Evolutionary conservation across 2,888 invertebrate genomes (phyloP), one percentile per base, ranked within the genome.

Genomic region (Acholoe squamosa): DNA sequence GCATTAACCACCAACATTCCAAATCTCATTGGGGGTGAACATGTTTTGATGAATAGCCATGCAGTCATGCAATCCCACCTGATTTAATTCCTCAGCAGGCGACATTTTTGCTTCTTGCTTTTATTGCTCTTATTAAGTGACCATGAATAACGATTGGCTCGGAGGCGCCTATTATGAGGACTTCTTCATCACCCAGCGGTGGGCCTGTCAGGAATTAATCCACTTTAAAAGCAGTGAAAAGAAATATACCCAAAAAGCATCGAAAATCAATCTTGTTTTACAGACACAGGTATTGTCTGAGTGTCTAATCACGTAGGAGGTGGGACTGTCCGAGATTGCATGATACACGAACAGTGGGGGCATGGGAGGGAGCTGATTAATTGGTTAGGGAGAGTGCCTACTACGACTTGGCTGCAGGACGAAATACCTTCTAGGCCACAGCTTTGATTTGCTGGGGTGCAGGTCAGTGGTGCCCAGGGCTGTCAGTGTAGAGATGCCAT

Each of bases 191-290:
- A 61, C 19, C n/a, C 14, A 61, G 1, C 19, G 61, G 61, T 19
- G n/a, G 25, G 31, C 71, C 31, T 28, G 71, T 61, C 71, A 71
- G 71, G 25, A 71, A 28, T 71, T 71, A 71, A 71, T 71, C 71
- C 28, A 28, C 28, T 71, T 71, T 71, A 71, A 71, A 71, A 28
- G 71, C 71, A 71, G 14, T 16, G 71, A 16, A 71, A 71, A 71
- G 71, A 28, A 28, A 71, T 28, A 71, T 71, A 71, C 25, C 71
- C 22, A n/a, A 71, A 71, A 71, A 71, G 71, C 71, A 71, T 71
- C 31, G 31, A 25, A 71, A 71, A 71, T 71, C 71, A 71, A 71
- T 71, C 71, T 71, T 71, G 71, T 71, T 71, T n/a, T 28, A 71
- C 28, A 71, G 71, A 71, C 28, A 5, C 14, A 14, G 31, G 71